Base-by-base conservation (phyloP, 2,113 vertebrate genomes). In the Rostratula benghalensis region DNA sequence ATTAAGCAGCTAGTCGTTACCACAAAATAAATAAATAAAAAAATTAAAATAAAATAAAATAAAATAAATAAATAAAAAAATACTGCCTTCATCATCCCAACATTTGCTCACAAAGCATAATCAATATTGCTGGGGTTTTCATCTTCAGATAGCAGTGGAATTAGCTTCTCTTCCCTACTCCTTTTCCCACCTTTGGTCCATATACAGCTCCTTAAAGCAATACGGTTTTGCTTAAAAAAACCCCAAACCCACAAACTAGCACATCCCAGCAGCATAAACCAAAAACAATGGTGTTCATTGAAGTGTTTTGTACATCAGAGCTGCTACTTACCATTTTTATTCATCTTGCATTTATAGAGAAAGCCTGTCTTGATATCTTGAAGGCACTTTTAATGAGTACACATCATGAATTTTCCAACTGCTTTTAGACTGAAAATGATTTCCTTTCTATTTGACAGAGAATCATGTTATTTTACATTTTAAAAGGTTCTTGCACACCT, bases 401-500 rank as follows among this genome's bases (percentile, higher is more conserved):
- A 89, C 74, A 82, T 93, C 69, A 79, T 76, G 86, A 92, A 89
- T 97, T 96, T 93, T 91, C 91, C 86, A 94, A 91, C 80, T 94
- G 80, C 94, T 95, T 89, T 93, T 87, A 79, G 61, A 82, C 8
- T 92, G 83, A 57, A 95, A 92, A 94, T 93, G 0, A 92, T 95
- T 96, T 96, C 86, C 80, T 86, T 95, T 87, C 89, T 94, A 84
- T 94, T 96, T 94, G 65, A 82, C 65, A 92, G 81, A 87, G 80
- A 95, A 96, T 96, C 69, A 15, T 79, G 48, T 90, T 93, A 96
- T 90, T 93, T 97, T 97, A 87, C 95, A 96, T 96, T 96, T 96
- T 57, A 87, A 97, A 97, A 94, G 95, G 73, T 93, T 90, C 71
- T 95, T 90, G 56, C 63, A 81, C 76, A 93, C 80, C 84, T 96